A percentile compares a stretch with the other conserved stretches of the same genome.
Conservation (phyloP, 1,140 invertebrate species). For the Anoplophora glabripennis region DNA sequence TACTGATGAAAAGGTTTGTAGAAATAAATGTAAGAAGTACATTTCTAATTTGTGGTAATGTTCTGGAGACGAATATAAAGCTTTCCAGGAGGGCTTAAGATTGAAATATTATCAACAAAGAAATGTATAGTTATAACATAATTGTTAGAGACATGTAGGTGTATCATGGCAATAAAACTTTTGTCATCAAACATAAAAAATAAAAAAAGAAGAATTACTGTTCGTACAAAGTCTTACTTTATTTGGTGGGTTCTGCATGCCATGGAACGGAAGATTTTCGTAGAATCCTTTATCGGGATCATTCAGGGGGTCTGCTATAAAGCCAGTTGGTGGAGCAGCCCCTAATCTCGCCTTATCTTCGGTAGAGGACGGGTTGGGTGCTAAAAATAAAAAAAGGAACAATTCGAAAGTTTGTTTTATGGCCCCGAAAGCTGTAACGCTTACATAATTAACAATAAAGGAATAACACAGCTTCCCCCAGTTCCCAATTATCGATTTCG, state of each 20-base stretch:
- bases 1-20: no score
- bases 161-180: no score
- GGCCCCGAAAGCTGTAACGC: neutral
- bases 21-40: no score
- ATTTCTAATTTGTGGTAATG: neutral
- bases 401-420: slow-evolving; percentile 3
- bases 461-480: neutral
- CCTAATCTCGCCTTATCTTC: slow-evolving; percentile 52
- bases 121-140: no score
- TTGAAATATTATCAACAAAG: no score
- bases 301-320: slow-evolving; percentile 50
- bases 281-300: slow-evolving; percentile 71
- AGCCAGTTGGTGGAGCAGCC: slow-evolving; percentile 44
- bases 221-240: slow-evolving; percentile 63
- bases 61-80: neutral
- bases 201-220: no score
- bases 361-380: slow-evolving; percentile 52
- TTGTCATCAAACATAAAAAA: no score
- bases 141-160: no score
- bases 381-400: slow-evolving; percentile 45
- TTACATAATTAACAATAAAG: slow-evolving; percentile 16
- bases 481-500: no score
- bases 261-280: slow-evolving; percentile 91
- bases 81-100: no score
- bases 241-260: slow-evolving; percentile 83